Evolutionary conservation across 92 coral and sea anemone species (phyloP).

Genomic region (Diadumene lineata): DNA sequence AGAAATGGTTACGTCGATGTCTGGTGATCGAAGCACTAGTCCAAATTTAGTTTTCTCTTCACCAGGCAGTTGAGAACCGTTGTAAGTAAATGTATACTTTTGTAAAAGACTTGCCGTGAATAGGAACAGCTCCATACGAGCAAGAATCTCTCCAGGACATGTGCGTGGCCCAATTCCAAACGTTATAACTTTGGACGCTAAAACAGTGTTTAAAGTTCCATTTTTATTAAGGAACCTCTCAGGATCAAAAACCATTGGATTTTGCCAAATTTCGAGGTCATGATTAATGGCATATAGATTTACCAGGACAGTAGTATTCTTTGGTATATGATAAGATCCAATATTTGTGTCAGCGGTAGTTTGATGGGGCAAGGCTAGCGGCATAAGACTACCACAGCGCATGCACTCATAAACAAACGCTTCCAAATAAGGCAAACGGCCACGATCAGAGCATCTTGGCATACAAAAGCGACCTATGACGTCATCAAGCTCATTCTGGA

Average conservation of each 20-base stretch:
- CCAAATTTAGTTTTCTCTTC: constrained; percentile 11
- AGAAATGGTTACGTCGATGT: background rate
- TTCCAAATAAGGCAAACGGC: constrained; percentile 58
- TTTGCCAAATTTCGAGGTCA: constrained; percentile 67
- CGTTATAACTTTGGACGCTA: constrained; percentile 19
- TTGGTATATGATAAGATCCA: constrained; percentile 55
- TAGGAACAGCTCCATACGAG: constrained; percentile 37
- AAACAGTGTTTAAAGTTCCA: constrained; percentile 31
- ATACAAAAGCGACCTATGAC: constrained; percentile 50
- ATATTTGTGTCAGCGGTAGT: constrained; percentile 51
- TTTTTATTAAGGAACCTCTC: constrained; percentile 74
- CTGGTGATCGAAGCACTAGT: constrained; percentile 14
- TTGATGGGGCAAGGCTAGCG: constrained; percentile 65
- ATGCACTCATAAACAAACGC: constrained; percentile 52
- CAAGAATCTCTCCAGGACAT: constrained; percentile 45
- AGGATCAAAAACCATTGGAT: constrained; percentile 70
- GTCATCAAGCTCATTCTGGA: constrained; percentile 62
- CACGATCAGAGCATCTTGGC: constrained; percentile 48
- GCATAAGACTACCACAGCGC: constrained; percentile 44
- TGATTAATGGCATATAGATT: constrained; percentile 86
- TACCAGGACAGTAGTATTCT: constrained; percentile 66
- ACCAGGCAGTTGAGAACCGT: constrained; percentile 9
- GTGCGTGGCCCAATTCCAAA: constrained; percentile 46
- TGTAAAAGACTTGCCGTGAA: constrained; percentile 37
- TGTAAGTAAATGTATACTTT: constrained; percentile 2